Base-by-base conservation (phyloP, 2,797 vertebrate species). In the Argyrosomus regius region DNA sequence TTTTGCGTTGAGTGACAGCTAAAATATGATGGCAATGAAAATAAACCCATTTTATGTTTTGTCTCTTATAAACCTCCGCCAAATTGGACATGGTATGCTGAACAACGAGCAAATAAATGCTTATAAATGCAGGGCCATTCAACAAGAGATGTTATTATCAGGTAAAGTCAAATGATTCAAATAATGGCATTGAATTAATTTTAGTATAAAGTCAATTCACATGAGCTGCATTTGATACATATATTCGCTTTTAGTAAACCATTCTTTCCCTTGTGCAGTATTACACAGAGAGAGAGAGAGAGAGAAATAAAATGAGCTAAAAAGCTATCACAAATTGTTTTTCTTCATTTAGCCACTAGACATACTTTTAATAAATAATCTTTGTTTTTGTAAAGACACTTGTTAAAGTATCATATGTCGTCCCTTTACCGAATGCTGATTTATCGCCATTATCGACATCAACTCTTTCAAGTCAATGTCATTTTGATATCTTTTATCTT, bases 281-380 rank as follows among this genome's bases (percentile, higher is more conserved):
- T 90, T 89, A 94, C 92, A 94, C 83, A 92, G 65, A 93, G 67
- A 89, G 81, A 92, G 80, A 87, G 85, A 84, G 72, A 85, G 71
- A 84, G 78, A 89, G 79, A 93, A 93, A 92, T 86, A 88, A 96
- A 89, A 89, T 84, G 54, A 93, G 96, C 96, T 97, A 89, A 93
- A 91, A 96, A 96, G 92, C 92, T 94, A 92, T 97, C 96, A 96
- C 96, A 97, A 96, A 96, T 96, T 89, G 94, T 96, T 96, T 97
- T 96, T 97, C 94, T 96, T 96, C 93, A 97, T 98, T 97, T 96
- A 97, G 96, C 96, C 97, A 98, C 97, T 97, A 98, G 97, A 99
- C 97, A 97, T 97, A 91, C 96, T 97, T 98, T 97, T 97, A 99
- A 99, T 99, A 99, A 99, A 99, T 99, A 99, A 98, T 97, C 96